A percentile compares a stretch with the other conserved stretches of the same genome.
phyloP scores from a whole-genome alignment of 2,888 invertebrate genomes.

The Caenorhabditis sp. region DNA sequence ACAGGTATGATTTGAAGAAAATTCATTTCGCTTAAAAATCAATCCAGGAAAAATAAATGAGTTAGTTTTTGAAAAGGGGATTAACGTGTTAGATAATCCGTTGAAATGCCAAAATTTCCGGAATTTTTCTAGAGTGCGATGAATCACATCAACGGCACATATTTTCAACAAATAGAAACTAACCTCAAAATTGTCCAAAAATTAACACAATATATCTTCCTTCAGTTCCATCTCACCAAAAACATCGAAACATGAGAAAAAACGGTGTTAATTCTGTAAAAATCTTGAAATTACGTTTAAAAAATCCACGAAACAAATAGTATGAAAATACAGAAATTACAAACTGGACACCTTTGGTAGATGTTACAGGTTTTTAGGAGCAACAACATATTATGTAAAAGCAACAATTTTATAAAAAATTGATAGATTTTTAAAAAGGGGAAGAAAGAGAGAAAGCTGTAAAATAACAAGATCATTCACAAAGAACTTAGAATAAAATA shows the following conservation, averaged over 20 bases:
- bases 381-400: neutral
- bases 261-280: neutral
- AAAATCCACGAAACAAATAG: neutral
- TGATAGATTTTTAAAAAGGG: neutral
- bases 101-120: neutral
- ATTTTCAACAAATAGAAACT: neutral
- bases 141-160: neutral
- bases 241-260: no score
- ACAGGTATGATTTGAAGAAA: no score
- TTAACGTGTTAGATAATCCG: neutral
- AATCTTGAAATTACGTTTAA: neutral
- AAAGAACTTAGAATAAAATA: slow-evolving; percentile 5
- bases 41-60: no score
- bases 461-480: slow-evolving; percentile 6
- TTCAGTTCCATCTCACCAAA: no score
- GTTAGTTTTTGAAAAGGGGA: no score
- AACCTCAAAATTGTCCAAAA: no score
- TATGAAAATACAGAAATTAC: neutral
- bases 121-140: neutral
- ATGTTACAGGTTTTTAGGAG: neutral
- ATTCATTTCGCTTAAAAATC: no score
- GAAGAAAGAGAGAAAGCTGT: neutral
- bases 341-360: slow-evolving; percentile 3
- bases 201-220: no score
- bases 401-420: slow-evolving; percentile 2